Conservation (phyloP, 23 tunicate genomes). For the Oikopleura dioica region DNA sequence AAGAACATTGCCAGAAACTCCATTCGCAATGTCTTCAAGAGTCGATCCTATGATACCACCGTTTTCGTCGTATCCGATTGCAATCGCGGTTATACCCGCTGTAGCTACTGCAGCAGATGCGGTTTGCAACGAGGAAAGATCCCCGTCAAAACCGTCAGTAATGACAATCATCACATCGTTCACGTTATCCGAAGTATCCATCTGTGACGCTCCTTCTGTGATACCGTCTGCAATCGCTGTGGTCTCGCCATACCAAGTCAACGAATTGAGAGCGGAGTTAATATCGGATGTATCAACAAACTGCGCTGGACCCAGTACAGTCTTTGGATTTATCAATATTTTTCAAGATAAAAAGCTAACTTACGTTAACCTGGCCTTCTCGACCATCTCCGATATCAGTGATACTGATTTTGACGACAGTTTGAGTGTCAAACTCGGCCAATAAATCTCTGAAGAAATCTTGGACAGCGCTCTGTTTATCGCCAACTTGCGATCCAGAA, state of each 20-base stretch:
- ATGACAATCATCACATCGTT: background rate
- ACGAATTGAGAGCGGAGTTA: background rate
- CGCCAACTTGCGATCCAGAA: constrained; percentile 10
- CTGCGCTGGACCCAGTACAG: background rate
- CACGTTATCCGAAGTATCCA: background rate
- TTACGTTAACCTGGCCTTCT: background rate
- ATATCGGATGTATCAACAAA: background rate
- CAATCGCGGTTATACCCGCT: background rate
- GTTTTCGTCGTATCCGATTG: background rate
- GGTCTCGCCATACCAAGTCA: constrained; percentile 3
- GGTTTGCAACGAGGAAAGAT: background rate
- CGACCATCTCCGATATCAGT: constrained; percentile 4
- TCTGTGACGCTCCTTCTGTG: background rate
- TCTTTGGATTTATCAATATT: no score
- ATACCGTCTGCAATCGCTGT: background rate
- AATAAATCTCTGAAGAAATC: constrained; percentile 1
- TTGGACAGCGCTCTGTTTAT: background rate
- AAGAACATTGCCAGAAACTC: no score
- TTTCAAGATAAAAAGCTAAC: no score
- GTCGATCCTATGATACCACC: no score
- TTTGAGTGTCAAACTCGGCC: constrained; percentile 4
- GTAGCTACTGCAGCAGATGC: constrained; percentile 10
- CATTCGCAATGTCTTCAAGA: no score
- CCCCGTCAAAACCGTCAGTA: constrained; percentile 9
- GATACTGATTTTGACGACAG: background rate